Conservation (phyloP, 2,888 invertebrate species). For the Nudaria mundana region DNA sequence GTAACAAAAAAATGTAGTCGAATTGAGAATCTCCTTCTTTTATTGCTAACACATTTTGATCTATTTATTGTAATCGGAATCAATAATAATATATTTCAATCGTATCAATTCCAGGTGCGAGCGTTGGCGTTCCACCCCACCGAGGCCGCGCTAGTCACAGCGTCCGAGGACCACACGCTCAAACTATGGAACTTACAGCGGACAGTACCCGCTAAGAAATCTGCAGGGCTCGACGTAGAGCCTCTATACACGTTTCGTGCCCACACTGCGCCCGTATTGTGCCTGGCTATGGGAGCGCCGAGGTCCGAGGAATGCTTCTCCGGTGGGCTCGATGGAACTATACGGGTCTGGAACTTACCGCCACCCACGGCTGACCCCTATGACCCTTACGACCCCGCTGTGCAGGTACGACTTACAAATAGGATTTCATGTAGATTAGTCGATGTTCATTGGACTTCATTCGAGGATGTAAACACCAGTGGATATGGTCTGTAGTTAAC, state of each 20-base stretch:
- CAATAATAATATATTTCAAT: too few relatives aligned
- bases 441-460: too few relatives aligned
- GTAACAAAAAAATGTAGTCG: too few relatives aligned
- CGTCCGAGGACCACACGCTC: constrained; percentile 98
- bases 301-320: constrained; percentile 98
- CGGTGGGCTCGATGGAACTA: constrained; percentile 95
- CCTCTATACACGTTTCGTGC: constrained; percentile 99
- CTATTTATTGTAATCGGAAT: too few relatives aligned
- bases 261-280: constrained; percentile 96
- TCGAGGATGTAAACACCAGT: too few relatives aligned
- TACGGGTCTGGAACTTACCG: constrained; percentile 98
- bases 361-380: constrained; percentile 98
- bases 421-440: too few relatives aligned
- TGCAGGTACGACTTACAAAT: constrained; percentile 82
- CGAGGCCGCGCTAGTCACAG: constrained; percentile 97
- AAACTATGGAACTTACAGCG: constrained; percentile 99
- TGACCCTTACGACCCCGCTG: constrained; percentile 96
- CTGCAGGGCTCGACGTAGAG: constrained; percentile 97
- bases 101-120: constrained; percentile 83
- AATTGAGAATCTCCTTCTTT: too few relatives aligned
- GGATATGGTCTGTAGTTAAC: too few relatives aligned
- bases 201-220: constrained; percentile 98
- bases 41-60: too few relatives aligned
- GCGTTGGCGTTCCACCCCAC: constrained; percentile 96
- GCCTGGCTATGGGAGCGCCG: constrained; percentile 94